These are phyloP conservation scores for Megastigmus dorsalis DNA, from an alignment of 2,888 invertebrate species.

Conservation along the genomic window DNA sequence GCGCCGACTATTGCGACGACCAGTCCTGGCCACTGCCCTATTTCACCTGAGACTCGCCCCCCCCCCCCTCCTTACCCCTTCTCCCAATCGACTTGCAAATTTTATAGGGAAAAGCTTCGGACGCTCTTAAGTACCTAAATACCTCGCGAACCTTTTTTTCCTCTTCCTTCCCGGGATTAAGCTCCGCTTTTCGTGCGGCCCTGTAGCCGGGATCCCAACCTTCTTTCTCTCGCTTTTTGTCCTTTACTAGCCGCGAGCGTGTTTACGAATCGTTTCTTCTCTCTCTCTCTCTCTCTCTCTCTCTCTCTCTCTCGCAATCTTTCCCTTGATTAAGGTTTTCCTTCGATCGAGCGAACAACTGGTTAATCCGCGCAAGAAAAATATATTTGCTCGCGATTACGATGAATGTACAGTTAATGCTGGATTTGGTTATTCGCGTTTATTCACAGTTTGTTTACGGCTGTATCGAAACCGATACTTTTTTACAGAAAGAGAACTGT, in stretches of 20 bases:
- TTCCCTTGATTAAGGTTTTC: conserved; percentile 10
- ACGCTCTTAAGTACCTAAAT: conserved; percentile 18
- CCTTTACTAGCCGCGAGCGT: background rate
- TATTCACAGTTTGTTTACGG: too few relatives aligned
- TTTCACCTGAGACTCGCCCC: conserved; percentile 2
- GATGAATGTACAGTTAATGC: too few relatives aligned
- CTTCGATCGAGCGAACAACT: background rate
- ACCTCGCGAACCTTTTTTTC: background rate
- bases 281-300: too few relatives aligned
- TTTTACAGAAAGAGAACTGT: too few relatives aligned
- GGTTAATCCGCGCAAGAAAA: background rate
- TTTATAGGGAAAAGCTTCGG: conserved; percentile 31
- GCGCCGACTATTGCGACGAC: background rate
- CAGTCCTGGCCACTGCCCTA: background rate
- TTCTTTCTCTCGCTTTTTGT: background rate
- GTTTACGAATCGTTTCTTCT: conserved; percentile 20
- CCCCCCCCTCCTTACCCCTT: background rate
- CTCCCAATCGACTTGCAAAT: conserved; percentile 41
- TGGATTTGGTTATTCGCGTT: too few relatives aligned
- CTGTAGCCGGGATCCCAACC: too few relatives aligned
- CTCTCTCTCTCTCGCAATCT: too few relatives aligned
- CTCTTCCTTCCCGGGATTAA: background rate
- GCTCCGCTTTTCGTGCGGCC: too few relatives aligned
- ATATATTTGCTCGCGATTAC: too few relatives aligned
- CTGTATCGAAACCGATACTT: too few relatives aligned